These are phyloP conservation scores for Muntiacus muntjak DNA, from an alignment of 2,113 vertebrate genomes.

Conservation along the genomic window DNA sequence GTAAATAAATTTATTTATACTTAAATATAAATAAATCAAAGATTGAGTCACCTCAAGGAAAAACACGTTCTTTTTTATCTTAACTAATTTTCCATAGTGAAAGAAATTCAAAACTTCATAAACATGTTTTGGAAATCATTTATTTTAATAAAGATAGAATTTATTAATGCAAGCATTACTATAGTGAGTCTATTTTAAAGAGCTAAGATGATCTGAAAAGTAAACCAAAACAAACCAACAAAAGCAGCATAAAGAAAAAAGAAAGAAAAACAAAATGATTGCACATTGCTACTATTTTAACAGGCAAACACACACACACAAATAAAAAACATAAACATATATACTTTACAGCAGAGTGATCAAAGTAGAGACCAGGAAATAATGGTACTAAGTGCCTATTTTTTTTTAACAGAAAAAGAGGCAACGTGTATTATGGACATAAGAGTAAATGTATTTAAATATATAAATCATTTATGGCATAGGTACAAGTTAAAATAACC, in stretches of 20 bases:
- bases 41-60: background rate
- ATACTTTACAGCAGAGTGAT: background rate
- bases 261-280: background rate
- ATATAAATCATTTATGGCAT: background rate
- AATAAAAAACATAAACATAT: background rate
- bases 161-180: background rate
- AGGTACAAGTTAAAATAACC: background rate
- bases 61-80: background rate
- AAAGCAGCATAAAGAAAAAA: background rate
- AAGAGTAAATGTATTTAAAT: background rate
- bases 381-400: no score
- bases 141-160: background rate
- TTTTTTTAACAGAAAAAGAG: background rate
- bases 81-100: background rate
- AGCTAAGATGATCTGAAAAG: background rate
- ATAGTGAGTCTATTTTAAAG: background rate
- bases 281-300: background rate
- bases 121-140: background rate
- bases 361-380: background rate
- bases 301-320: background rate
- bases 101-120: background rate
- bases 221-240: background rate
- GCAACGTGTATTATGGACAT: background rate
- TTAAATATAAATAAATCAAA: background rate
- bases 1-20: background rate